Evolutionary conservation across 2,797 vertebrate species (phyloP).

Genomic region (Oreonectes daqikongensis): DNA sequence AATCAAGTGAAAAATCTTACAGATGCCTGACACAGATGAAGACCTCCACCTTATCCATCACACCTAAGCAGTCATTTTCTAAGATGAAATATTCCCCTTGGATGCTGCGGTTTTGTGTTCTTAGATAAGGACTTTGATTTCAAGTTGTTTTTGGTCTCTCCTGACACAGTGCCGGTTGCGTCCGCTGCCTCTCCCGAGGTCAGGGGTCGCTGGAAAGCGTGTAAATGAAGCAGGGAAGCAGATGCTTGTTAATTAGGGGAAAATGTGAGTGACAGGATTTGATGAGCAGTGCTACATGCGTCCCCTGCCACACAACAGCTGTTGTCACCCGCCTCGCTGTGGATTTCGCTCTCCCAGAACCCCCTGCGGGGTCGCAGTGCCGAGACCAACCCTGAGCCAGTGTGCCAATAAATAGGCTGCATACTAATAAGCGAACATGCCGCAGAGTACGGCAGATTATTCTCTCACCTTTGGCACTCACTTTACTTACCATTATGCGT

Average conservation of each 20-base stretch:
- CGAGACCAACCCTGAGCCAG: constrained; percentile 42
- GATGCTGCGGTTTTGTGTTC: neutral
- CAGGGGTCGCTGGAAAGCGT: constrained; percentile 71
- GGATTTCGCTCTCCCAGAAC: constrained; percentile 63
- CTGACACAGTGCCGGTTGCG: constrained; percentile 2
- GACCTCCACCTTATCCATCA: neutral
- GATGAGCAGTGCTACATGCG: constrained; percentile 88
- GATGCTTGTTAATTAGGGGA: constrained; percentile 99
- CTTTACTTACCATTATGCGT: constrained; percentile 42
- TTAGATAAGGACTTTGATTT: neutral
- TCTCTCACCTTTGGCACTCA: constrained; percentile 16
- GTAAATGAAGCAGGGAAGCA: constrained; percentile 87
- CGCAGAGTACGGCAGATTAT: constrained; percentile 13
- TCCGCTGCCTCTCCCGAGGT: constrained; percentile 57
- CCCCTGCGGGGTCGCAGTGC: constrained; percentile 53
- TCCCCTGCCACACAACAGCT: constrained; percentile 94
- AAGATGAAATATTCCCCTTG: neutral
- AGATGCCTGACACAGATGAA: neutral
- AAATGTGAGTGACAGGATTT: constrained; percentile 98
- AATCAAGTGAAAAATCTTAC: neutral
- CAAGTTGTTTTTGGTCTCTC: constrained; percentile 16
- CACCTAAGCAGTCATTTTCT: neutral
- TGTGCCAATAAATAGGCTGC: constrained; percentile 47
- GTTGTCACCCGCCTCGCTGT: constrained; percentile 87
- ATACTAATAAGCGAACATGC: constrained; percentile 44